Evolutionary conservation across 2,113 vertebrate genomes (phyloP), one percentile per base, ranked within the genome.

Genomic region (Ctenodactylus gundi): DNA sequence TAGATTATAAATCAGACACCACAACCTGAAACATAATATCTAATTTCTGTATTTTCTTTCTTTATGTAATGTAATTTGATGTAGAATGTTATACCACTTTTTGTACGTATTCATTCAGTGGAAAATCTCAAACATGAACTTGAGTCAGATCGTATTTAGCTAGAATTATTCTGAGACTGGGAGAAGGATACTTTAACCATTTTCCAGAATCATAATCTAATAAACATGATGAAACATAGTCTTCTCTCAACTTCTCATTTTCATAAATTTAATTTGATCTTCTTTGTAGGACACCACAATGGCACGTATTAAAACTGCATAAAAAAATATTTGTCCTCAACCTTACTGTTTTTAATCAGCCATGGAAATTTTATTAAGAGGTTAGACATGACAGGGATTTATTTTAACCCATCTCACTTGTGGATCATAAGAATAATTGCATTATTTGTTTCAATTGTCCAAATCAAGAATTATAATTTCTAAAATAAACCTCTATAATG

Each of bases 181-280:
- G 29, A 85, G 55, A 84, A 41, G 14, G n/a, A 83, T 14, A 4
- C 14, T 8, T 34, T 15, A 75, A 27, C 10, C 23, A 51, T 95
- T 93, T 85, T 81, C 18, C 73, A 97, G 77, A 58, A 64, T 68
- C 41, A 20, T 68, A 68, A 93, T 78, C n/a, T 55, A 84, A 86
- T 57, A 85, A 87, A 25, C 39, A 6, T 8, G 44, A 53, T 20
- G 80, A 83, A 90, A 46, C 18, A 83, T n/a, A 65, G 34, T 46
- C 41, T 70, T 89, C 89, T 57, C 75, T 83, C 20, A 51, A 36
- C 78, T 84, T 92, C 29, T 73, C 93, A 39, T 76, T 86, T 89
- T 83, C 57, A 51, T 70, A 29, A 84, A 90, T 92, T 60, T 72
- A 68, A 86, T 83, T 88, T 85, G 36, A 51, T 64, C 36, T 82